These are phyloP conservation scores for Dromococcyx pavoninus DNA, from an alignment of 2,797 vertebrate species.

Conservation along the genomic window DNA sequence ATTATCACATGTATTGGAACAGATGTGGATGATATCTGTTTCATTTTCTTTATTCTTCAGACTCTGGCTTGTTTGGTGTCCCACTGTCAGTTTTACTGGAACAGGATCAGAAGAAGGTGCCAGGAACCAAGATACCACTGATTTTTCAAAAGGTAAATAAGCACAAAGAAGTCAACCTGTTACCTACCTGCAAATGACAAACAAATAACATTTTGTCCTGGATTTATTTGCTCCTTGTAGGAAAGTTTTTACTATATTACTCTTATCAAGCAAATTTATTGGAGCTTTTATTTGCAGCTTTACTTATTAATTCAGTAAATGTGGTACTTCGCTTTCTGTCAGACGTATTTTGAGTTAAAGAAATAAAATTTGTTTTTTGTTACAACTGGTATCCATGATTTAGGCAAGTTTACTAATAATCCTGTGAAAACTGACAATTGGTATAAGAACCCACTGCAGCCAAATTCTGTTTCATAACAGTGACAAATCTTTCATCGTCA, in stretches of 20 bases:
- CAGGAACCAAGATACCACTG: constrained; percentile 88
- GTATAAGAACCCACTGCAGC: not conserved
- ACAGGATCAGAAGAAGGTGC: constrained; percentile 87
- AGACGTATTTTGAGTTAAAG: not conserved
- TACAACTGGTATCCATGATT: not conserved
- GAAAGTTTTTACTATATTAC: not conserved
- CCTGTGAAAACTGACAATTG: not conserved
- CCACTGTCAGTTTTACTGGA: constrained; percentile 88
- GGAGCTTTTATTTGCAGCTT: constrained; percentile 42
- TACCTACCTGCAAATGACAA: not conserved
- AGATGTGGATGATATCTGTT: not conserved
- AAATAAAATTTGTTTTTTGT: not conserved
- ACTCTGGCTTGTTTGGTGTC: constrained; percentile 90
- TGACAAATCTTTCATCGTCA: not conserved
- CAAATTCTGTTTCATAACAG: not conserved
- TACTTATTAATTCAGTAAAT: not conserved
- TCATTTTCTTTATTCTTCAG: constrained; percentile 74
- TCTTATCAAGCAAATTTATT: constrained; percentile 23
- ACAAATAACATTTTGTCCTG: not conserved
- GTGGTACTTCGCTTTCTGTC: not conserved
- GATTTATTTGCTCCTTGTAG: not conserved
- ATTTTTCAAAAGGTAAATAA: constrained; percentile 88
- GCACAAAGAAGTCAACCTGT: not conserved
- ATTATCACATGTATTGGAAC: not conserved
- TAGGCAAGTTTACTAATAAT: not conserved